Percentiles rank a stretch among this genome's conserved stretches.
Conservation (phyloP, 1,140 invertebrate genomes). For the Drosophila aff. region DNA sequence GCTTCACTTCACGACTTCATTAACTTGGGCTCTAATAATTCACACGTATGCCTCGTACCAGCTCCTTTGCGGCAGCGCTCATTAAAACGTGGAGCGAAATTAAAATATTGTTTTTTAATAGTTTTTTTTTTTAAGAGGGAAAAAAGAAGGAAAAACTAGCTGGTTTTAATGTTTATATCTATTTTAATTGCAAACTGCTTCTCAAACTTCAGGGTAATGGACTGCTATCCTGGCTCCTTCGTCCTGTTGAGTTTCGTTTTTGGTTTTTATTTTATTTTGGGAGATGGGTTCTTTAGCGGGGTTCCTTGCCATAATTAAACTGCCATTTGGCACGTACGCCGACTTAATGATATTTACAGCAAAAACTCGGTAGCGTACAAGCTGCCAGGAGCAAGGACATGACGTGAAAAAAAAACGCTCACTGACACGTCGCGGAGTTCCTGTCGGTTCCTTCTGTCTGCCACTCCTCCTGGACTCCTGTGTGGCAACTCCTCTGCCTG, state of each 20-base stretch:
- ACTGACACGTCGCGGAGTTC: slow-evolving; percentile 57
- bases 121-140: not conserved
- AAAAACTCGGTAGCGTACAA: slow-evolving; percentile 37
- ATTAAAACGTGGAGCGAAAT: slow-evolving; percentile 53
- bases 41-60: slow-evolving; percentile 45
- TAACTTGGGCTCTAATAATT: slow-evolving; percentile 63
- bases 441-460: slow-evolving; percentile 15
- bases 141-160: not conserved
- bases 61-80: slow-evolving; percentile 1
- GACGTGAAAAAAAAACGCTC: slow-evolving; percentile 17
- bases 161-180: slow-evolving; percentile 48
- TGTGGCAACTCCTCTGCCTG: slow-evolving; percentile 7
- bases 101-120: slow-evolving; percentile 50
- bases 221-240: slow-evolving; percentile 9
- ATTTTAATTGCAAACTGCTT: slow-evolving; percentile 53
- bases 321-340: slow-evolving; percentile 75
- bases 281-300: slow-evolving; percentile 24
- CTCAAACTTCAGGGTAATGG: slow-evolving; percentile 43
- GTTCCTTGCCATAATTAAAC: slow-evolving; percentile 66
- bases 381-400: slow-evolving; percentile 26
- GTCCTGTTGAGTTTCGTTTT: slow-evolving; percentile 21
- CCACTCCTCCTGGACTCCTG: slow-evolving; percentile 35
- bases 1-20: slow-evolving; percentile 51
- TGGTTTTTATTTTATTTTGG: slow-evolving; percentile 1
- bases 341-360: slow-evolving; percentile 76